A percentile compares a stretch with the other conserved stretches of the same genome.
Evolutionary conservation across 2,113 vertebrate species (phyloP).

Genomic region (Cynoglossus semilaevis): DNA sequence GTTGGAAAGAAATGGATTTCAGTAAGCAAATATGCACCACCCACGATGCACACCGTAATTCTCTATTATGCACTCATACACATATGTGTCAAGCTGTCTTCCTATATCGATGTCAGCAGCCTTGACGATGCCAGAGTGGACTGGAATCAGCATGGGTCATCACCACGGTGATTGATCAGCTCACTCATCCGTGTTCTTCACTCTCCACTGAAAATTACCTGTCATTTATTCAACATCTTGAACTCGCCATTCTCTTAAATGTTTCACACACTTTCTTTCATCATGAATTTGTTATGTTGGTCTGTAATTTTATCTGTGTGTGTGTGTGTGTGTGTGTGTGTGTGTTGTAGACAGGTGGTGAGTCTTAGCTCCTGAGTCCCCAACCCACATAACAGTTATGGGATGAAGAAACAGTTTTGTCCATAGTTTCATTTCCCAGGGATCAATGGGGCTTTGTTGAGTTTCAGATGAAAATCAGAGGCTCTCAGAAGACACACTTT

Average conservation of each 20-base stretch:
- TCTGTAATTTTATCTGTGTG: slow-evolving; percentile 29
- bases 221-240: slow-evolving; percentile 81
- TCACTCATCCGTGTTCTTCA: slow-evolving; percentile 50
- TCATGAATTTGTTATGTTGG: slow-evolving; percentile 27
- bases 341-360: slow-evolving; percentile 12
- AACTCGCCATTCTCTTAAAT: slow-evolving; percentile 69
- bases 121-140: slow-evolving; percentile 50
- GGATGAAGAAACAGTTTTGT: slow-evolving; percentile 43
- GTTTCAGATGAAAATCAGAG: slow-evolving; percentile 58
- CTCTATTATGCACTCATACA: background rate
- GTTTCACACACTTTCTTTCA: slow-evolving; percentile 40
- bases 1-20: slow-evolving; percentile 36
- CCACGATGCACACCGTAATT: background rate
- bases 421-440: slow-evolving; percentile 28
- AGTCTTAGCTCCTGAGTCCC: slow-evolving; percentile 5
- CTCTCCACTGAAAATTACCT: slow-evolving; percentile 79
- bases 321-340: slow-evolving; percentile 31
- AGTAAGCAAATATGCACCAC: slow-evolving; percentile 5
- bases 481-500: slow-evolving; percentile 47
- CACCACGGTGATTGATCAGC: slow-evolving; percentile 80
- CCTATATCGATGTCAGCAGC: slow-evolving; percentile 41
- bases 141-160: slow-evolving; percentile 76
- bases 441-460: slow-evolving; percentile 63
- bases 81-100: slow-evolving; percentile 46
- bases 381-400: slow-evolving; percentile 10